These are phyloP conservation scores for Neoitamus cyanurus DNA, from an alignment of 2,888 invertebrate species.

Conservation along the genomic window DNA sequence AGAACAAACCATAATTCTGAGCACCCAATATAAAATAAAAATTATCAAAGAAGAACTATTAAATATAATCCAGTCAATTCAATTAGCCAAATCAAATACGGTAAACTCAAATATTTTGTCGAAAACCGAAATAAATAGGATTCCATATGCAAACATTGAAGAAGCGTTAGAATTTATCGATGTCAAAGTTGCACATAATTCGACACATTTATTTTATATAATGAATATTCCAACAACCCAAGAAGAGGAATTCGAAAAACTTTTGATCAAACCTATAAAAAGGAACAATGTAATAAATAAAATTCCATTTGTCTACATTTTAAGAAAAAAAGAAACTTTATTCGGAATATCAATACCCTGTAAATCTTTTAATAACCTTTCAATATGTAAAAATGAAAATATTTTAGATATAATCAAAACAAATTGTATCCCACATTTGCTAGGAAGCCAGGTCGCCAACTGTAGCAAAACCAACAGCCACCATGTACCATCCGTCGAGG, in stretches of 20 bases:
- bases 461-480: no score
- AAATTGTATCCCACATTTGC: no score
- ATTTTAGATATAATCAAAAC: no score
- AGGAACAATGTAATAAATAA: constrained; percentile 9
- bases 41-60: constrained; percentile 20
- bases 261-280: constrained; percentile 5
- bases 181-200: constrained; percentile 16
- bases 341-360: no score
- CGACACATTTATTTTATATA: no score
- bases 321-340: no score
- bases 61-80: not conserved
- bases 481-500: no score
- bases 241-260: constrained; percentile 4
- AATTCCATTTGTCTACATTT: no score
- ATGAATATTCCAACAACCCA: constrained; percentile 24
- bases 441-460: no score
- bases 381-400: no score
- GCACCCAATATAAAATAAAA: no score
- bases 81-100: constrained; percentile 10
- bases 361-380: no score
- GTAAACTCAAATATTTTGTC: constrained; percentile 9
- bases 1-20: not conserved
- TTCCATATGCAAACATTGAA: constrained; percentile 2
- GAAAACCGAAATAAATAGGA: not conserved
- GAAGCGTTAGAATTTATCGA: not conserved